Evolutionary conservation across 2,888 invertebrate genomes (phyloP), one percentile per base, ranked within the genome.

Genomic region (Epinotia ramella): DNA sequence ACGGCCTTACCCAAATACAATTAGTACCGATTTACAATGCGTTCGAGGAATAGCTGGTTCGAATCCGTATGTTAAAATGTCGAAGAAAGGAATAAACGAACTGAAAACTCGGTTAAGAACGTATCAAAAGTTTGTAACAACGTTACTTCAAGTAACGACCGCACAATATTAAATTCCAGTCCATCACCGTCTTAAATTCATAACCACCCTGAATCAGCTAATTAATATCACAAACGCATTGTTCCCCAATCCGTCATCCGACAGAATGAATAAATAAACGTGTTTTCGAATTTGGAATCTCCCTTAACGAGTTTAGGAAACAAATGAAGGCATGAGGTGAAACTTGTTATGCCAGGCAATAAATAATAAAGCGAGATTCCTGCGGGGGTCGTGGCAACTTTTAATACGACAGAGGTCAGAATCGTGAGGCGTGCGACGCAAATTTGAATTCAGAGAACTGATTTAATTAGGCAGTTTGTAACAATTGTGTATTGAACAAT

Each of bases 201-300:
- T 68, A 68, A 68, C 59, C 33, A 13, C 12, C 11, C 62, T n/a
- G 49, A 70, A 70, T 70, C 49, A 70, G 44, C 68, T 59, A 69
- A 69, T 69, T 69, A 69, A 69, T 69, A 69, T 69, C 60, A 46
- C 62, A 63, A 63, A 70, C 70, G 33, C 82, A 82, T 81, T 79
- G 78, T 80, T 70, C 60, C 79, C 79, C 81, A 79, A 81, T 80
- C 79, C 79, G 78, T 81, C 79, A 81, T 81, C 80, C 71, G 80
- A 78, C 84, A 83, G 87, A 89, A 91, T 94, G 91, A 93, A 93
- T 94, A 92, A 92, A 88, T 91, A 91, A 93, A 88, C 84, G 87
- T 88, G 88, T 90, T 91, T 88, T 85, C 83, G 89, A 92, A 91
- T 91, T 91, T 86, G 86, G 89, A 93, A 93, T 93, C 93, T 69